Evolutionary conservation across 2,888 invertebrate species (phyloP).

Genomic region (Ennomos fuscantarius): DNA sequence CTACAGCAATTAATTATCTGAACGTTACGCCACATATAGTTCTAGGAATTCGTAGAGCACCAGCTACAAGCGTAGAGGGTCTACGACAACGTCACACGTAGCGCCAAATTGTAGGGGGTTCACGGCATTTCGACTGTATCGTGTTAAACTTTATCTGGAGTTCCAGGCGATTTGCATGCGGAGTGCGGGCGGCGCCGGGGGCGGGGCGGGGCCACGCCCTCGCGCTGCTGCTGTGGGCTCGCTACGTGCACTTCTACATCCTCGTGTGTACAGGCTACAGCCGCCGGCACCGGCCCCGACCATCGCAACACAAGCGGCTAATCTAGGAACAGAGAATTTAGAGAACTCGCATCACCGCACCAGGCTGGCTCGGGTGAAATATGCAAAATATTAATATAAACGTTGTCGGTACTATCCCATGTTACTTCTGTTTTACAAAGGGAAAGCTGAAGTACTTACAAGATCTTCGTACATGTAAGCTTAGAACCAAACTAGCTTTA

Average conservation of each 20-base stretch:
- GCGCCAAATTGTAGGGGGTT: conserved; percentile 8
- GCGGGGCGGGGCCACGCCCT: conserved; percentile 10
- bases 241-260: no score
- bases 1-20: neutral
- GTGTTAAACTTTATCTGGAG: conserved; percentile 32
- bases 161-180: conserved; percentile 38
- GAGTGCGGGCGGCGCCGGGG: neutral
- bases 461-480: no score
- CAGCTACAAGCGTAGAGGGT: conserved; percentile 16
- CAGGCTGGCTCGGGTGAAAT: no score
- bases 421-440: no score
- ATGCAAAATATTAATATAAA: no score
- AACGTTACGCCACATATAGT: neutral
- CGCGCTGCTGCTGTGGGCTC: neutral
- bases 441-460: no score
- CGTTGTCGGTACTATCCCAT: no score
- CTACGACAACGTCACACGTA: conserved; percentile 15
- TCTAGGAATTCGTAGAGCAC: conserved; percentile 16
- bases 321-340: no score
- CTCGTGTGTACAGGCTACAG: neutral
- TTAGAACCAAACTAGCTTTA: no score
- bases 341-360: no score
- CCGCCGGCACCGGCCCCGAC: no score
- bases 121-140: conserved; percentile 33
- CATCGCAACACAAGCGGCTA: no score